Percentiles rank a stretch among this genome's conserved stretches.
Conservation (phyloP, 23 tunicate genomes). For the Halocynthia aurantium region DNA sequence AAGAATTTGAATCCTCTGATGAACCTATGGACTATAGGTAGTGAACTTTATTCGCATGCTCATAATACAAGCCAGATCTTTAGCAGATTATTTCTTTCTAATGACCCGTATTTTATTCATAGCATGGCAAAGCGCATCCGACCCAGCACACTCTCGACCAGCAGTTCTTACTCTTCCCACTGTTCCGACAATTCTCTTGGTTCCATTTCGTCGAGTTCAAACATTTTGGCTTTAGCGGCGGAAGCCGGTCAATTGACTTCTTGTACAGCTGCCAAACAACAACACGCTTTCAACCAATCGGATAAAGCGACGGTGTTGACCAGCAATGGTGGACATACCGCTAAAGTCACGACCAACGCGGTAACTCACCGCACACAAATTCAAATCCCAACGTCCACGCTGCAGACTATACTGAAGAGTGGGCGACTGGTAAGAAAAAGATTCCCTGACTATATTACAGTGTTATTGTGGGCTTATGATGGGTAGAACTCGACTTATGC, state of each 20-base stretch:
- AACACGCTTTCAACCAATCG: constrained; percentile 6
- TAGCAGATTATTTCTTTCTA: no score
- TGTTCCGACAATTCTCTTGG: neutral
- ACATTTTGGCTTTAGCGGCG: no score
- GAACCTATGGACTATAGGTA: constrained; percentile 47
- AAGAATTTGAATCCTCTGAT: constrained; percentile 16
- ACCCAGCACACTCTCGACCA: neutral
- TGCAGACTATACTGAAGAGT: constrained; percentile 83
- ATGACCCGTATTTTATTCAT: no score
- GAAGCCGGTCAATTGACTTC: neutral
- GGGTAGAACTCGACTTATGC: no score
- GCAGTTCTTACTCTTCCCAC: neutral
- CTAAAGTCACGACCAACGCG: constrained; percentile 44
- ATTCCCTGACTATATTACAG: no score
- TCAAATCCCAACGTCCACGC: constrained; percentile 79
- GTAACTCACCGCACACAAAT: constrained; percentile 82
- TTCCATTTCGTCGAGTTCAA: no score
- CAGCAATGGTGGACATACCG: neutral
- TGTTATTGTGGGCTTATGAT: no score
- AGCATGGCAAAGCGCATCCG: no score
- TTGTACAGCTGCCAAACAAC: neutral
- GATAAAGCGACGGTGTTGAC: constrained; percentile 6
- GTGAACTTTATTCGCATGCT: neutral
- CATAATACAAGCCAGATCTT: neutral
- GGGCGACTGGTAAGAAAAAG: constrained; percentile 72